Percentiles rank a stretch among this genome's conserved stretches.
phyloP scores from a whole-genome alignment of 2,797 vertebrate species.

The Vireo griseus region DNA sequence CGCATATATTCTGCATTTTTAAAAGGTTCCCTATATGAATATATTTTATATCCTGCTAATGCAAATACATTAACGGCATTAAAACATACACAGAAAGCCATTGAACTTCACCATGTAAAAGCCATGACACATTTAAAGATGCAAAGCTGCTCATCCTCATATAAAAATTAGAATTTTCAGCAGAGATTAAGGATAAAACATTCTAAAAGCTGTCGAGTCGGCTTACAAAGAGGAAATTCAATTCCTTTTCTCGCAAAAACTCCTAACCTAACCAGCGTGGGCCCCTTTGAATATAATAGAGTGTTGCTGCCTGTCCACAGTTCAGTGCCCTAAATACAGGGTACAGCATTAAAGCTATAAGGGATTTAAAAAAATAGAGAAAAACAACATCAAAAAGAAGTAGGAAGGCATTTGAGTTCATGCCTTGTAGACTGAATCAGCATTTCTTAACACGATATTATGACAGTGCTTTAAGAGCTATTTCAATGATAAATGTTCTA shows the following conservation, averaged over 20 bases:
- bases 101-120: not conserved
- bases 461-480: not conserved
- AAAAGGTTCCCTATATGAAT: not conserved
- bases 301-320: not conserved
- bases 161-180: not conserved
- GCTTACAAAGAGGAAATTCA: not conserved
- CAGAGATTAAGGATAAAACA: not conserved
- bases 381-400: not conserved
- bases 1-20: not conserved
- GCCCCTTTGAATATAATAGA: not conserved
- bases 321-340: not conserved
- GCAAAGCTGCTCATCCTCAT: not conserved
- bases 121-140: not conserved
- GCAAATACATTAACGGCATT: not conserved
- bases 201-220: not conserved
- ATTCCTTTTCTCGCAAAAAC: not conserved
- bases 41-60: not conserved
- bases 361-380: not conserved
- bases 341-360: not conserved
- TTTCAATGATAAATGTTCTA: conserved; percentile 21
- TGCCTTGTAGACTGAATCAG: conserved; percentile 10
- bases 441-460: conserved; percentile 15
- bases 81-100: not conserved
- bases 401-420: not conserved
- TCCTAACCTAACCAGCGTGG: not conserved